phyloP scores from a whole-genome alignment of 2,888 invertebrate genomes.

The Papilio protenor region DNA sequence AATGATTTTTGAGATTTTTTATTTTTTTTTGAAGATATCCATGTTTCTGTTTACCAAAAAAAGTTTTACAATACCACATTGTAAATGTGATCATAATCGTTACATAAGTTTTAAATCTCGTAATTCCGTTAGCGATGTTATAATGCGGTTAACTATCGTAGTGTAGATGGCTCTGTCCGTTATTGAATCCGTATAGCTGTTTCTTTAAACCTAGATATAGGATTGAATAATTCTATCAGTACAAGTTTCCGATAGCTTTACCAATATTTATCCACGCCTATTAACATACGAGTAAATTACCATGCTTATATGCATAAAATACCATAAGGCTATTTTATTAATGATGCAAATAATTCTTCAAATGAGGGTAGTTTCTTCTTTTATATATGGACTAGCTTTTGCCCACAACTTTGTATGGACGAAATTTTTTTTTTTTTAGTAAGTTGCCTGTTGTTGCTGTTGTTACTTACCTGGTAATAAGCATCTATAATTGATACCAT shows the following conservation, averaged over 20 bases:
- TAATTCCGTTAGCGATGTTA: slow-evolving; percentile 41
- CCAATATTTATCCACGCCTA: background rate
- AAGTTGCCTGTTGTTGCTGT: too few species aligned
- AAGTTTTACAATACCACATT: background rate
- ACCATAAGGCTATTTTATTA: background rate
- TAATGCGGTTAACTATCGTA: slow-evolving; percentile 37
- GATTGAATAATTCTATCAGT: slow-evolving; percentile 26
- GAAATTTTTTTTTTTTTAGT: too few species aligned
- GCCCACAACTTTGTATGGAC: too few species aligned
- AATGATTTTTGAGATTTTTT: background rate
- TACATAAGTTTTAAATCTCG: slow-evolving; percentile 37
- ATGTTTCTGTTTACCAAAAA: background rate
- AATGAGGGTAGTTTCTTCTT: background rate
- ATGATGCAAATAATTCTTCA: background rate
- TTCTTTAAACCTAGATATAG: slow-evolving; percentile 35
- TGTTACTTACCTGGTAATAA: too few species aligned
- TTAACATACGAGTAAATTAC: background rate
- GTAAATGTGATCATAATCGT: slow-evolving; percentile 38
- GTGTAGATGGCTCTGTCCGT: slow-evolving; percentile 37
- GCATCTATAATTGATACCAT: too few species aligned
- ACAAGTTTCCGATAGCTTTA: background rate
- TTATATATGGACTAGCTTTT: background rate
- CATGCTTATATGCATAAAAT: background rate
- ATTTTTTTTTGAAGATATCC: background rate
- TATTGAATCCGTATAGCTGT: slow-evolving; percentile 41